Percentiles rank a stretch among this genome's conserved stretches.
phyloP scores from a whole-genome alignment of 2,888 invertebrate genomes.

The Gasteruption jaculator region DNA sequence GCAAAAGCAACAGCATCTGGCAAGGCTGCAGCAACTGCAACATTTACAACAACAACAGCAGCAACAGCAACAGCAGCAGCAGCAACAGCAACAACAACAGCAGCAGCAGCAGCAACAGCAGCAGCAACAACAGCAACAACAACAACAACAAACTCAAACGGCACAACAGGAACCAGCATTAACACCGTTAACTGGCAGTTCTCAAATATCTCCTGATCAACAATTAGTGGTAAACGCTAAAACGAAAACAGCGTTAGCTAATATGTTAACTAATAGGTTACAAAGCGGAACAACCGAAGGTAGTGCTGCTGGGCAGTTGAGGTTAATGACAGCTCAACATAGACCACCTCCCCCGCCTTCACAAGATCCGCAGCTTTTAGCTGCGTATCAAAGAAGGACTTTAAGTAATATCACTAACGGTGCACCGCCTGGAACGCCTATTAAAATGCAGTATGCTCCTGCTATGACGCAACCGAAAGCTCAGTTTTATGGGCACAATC shows the following conservation, averaged over 20 bases:
- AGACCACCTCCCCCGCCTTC: conserved; percentile 57
- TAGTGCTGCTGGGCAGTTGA: conserved; percentile 54
- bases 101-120: conserved; percentile 62
- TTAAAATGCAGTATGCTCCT: conserved; percentile 47
- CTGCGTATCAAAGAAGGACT: conserved; percentile 51
- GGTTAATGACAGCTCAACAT: conserved; percentile 82
- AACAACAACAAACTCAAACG: conserved; percentile 57
- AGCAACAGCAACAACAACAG: conserved; percentile 48
- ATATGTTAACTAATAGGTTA: conserved; percentile 83
- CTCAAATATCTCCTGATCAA: conserved; percentile 49
- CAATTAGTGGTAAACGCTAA: conserved; percentile 75
- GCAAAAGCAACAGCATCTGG: conserved; percentile 50
- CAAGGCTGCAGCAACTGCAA: conserved; percentile 37
- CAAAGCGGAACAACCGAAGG: conserved; percentile 56
- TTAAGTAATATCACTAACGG: conserved; percentile 57
- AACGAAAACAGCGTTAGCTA: conserved; percentile 92
- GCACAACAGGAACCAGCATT: conserved; percentile 36
- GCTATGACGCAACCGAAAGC: conserved; percentile 57
- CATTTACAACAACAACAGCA: conserved; percentile 47
- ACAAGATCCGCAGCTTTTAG: conserved; percentile 48
- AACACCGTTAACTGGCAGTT: conserved; percentile 38
- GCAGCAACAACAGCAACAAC: conserved; percentile 58
- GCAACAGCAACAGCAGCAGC: conserved; percentile 24
- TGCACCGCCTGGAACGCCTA: conserved; percentile 42
- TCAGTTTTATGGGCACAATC: conserved; percentile 91